A percentile compares a stretch with the other conserved stretches of the same genome.
phyloP scores from a whole-genome alignment of 1,140 invertebrate species.

The Mylabris phalerata region DNA sequence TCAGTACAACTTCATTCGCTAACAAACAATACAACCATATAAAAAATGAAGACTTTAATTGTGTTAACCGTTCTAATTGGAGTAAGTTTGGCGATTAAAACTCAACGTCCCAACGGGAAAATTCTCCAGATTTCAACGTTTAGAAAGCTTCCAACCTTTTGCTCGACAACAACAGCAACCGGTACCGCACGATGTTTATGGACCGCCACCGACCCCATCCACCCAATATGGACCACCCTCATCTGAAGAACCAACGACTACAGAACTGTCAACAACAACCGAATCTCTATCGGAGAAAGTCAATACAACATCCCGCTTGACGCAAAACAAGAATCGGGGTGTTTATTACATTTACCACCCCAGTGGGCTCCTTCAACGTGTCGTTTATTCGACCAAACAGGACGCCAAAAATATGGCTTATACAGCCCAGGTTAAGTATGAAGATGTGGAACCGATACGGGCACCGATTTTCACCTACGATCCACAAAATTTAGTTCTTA shows the following conservation, averaged over 20 bases:
- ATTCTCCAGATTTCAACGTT: too few species aligned
- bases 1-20: too few species aligned
- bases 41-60: too few species aligned
- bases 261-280: slow-evolving; percentile 20
- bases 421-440: slow-evolving; percentile 47
- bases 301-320: slow-evolving; percentile 6
- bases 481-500: slow-evolving; percentile 29
- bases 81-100: too few species aligned
- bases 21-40: too few species aligned
- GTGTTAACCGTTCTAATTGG: too few species aligned
- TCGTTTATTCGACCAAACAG: slow-evolving; percentile 46
- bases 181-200: slow-evolving; percentile 8
- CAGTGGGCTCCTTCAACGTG: slow-evolving; percentile 47
- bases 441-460: slow-evolving; percentile 49
- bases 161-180: background rate
- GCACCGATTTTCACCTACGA: slow-evolving; percentile 50
- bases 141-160: background rate
- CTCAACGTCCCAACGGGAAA: too few species aligned
- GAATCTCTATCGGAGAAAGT: slow-evolving; percentile 22
- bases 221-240: slow-evolving; percentile 23
- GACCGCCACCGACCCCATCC: slow-evolving; percentile 16
- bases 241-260: slow-evolving; percentile 13
- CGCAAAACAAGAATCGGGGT: slow-evolving; percentile 34
- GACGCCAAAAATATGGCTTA: slow-evolving; percentile 48
- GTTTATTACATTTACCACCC: slow-evolving; percentile 51